phyloP scores from a whole-genome alignment of 2,888 invertebrate species.

The Drosophila vallismaia region DNA sequence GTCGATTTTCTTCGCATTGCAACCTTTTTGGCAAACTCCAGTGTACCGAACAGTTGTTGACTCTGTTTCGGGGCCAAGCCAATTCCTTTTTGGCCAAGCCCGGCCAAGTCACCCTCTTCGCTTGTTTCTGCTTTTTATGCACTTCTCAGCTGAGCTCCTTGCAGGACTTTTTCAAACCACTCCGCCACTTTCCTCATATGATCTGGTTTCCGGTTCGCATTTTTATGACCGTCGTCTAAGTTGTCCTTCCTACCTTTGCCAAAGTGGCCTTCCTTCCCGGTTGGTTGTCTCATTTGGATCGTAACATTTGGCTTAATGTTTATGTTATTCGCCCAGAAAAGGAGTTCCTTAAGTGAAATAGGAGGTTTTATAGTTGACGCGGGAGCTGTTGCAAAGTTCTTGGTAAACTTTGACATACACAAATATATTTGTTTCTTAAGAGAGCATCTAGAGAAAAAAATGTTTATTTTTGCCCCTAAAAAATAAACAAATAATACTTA shows the following conservation, averaged over 20 bases:
- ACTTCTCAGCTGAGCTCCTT: constrained; percentile 35
- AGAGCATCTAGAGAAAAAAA: no score
- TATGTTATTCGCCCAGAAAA: constrained; percentile 45
- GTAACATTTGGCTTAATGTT: constrained; percentile 72
- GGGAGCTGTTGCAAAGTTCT: background rate
- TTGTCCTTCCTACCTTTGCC: constrained; percentile 50
- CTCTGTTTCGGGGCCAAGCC: constrained; percentile 67
- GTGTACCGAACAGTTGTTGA: constrained; percentile 66
- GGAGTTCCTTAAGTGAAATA: constrained; percentile 24
- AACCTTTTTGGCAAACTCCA: constrained; percentile 37
- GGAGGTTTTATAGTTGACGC: constrained; percentile 15
- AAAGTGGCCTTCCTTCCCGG: constrained; percentile 13
- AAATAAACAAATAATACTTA: no score
- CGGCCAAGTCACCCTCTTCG: constrained; percentile 60
- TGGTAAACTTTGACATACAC: no score
- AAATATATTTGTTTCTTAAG: no score
- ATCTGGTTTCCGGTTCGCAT: constrained; percentile 61
- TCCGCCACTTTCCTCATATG: constrained; percentile 32
- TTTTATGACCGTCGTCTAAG: constrained; percentile 70
- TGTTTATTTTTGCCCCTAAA: no score
- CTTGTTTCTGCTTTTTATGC: constrained; percentile 65
- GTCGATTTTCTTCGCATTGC: constrained; percentile 14
- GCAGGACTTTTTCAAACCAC: background rate
- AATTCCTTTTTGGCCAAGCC: constrained; percentile 53
- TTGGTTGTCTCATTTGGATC: constrained; percentile 70